Evolutionary conservation across 2,797 vertebrate species (phyloP).

Genomic region (Emys orbicularis): DNA sequence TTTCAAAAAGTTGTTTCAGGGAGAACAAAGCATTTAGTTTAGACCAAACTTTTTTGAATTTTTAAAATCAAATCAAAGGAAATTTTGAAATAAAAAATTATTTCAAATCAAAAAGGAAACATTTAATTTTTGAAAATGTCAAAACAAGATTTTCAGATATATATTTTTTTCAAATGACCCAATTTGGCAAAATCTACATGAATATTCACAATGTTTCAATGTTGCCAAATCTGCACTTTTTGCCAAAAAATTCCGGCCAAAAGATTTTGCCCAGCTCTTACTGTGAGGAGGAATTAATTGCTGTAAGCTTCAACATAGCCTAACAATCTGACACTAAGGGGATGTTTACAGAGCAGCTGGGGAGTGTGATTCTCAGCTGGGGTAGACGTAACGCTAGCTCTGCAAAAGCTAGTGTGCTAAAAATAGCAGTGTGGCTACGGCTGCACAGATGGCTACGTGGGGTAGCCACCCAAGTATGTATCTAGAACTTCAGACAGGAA

Average conservation of each 20-base stretch:
- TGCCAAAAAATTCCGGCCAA: background rate
- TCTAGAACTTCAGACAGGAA: background rate
- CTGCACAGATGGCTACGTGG: background rate
- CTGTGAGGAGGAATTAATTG: background rate
- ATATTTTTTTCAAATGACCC: background rate
- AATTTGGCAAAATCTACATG: background rate
- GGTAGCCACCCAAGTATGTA: background rate
- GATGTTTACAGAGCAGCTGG: background rate
- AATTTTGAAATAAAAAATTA: background rate
- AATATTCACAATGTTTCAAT: background rate
- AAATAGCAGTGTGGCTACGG: background rate
- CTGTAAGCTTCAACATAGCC: background rate
- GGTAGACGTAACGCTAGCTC: background rate
- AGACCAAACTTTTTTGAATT: background rate
- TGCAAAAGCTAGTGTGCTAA: background rate
- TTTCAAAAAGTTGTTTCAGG: background rate
- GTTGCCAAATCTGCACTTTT: background rate
- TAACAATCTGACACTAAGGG: background rate
- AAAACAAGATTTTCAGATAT: background rate
- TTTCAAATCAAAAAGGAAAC: background rate
- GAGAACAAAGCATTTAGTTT: background rate
- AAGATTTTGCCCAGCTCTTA: background rate
- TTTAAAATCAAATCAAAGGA: background rate
- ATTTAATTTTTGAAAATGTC: background rate
- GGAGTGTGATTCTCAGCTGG: background rate